Evolutionary conservation across 2,113 vertebrate species (phyloP).

Genomic region (Hemiscyllium ocellatum): DNA sequence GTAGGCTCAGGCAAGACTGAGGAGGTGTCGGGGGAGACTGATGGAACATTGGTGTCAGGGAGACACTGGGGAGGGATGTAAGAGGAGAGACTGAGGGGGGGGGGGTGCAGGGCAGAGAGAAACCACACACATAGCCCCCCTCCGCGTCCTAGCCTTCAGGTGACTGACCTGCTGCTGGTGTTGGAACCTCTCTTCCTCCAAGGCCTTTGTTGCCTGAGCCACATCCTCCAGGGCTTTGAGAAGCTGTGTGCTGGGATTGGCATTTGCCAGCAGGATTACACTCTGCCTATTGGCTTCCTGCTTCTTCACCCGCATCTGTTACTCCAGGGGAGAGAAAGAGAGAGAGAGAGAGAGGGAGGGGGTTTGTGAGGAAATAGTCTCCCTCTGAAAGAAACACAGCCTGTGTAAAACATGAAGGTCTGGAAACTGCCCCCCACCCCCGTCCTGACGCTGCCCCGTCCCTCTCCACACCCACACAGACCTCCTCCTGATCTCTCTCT

Average conservation of each 20-base stretch:
- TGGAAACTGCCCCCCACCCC: background rate
- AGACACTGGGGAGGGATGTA: too few species aligned
- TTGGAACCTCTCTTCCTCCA: conserved; percentile 52
- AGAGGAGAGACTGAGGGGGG: too few species aligned
- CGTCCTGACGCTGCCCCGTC: background rate
- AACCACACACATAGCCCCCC: too few species aligned
- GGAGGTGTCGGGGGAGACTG: too few species aligned
- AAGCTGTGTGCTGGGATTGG: conserved; percentile 48
- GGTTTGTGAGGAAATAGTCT: background rate
- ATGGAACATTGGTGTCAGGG: too few species aligned
- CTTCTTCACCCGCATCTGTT: conserved; percentile 61
- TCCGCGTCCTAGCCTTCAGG: too few species aligned
- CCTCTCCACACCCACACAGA: too few species aligned
- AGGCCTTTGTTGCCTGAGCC: conserved; percentile 44
- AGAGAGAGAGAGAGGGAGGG: background rate
- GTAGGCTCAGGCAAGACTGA: background rate
- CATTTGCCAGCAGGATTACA: conserved; percentile 41
- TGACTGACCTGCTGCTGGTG: conserved; percentile 53
- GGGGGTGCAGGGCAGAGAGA: too few species aligned
- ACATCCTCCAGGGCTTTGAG: conserved; percentile 59
- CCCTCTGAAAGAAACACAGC: background rate
- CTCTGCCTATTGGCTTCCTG: conserved; percentile 49
- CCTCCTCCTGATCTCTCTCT: too few species aligned
- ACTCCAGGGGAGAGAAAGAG: background rate
- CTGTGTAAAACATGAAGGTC: background rate